Evolutionary conservation across 2,113 vertebrate species (phyloP).

Genomic region (Brienomyrus longianalis): DNA sequence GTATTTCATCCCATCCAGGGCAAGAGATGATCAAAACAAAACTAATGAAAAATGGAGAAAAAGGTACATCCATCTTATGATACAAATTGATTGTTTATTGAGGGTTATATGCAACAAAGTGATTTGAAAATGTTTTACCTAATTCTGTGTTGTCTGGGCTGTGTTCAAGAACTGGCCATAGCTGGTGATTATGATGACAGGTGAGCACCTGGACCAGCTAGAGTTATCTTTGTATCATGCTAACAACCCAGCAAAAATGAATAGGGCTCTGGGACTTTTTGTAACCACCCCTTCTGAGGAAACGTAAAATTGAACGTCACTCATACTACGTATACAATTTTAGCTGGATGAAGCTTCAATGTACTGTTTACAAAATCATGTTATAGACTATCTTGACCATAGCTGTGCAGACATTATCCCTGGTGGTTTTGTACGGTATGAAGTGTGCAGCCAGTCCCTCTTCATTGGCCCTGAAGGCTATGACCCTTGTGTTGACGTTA

Average conservation of each 20-base stretch:
- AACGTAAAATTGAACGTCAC: background rate
- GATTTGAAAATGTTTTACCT: background rate
- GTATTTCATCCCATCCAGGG: background rate
- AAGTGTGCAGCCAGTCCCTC: background rate
- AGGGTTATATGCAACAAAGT: background rate
- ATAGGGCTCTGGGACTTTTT: background rate
- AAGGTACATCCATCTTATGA: background rate
- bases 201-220: background rate
- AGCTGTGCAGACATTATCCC: background rate
- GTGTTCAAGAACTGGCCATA: background rate
- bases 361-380: background rate
- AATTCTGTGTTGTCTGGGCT: background rate
- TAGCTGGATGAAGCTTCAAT: too few relatives aligned
- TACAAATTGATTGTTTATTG: background rate
- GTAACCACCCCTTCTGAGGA: background rate
- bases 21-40: background rate
- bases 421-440: background rate
- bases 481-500: background rate
- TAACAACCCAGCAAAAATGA: background rate
- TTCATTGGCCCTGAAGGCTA: background rate
- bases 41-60: background rate
- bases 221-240: background rate
- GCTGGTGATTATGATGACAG: background rate
- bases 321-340: too few relatives aligned
- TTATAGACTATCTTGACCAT: background rate